Base-by-base conservation (phyloP, 1,140 invertebrate genomes). In the Druon quercuslanigerum region DNA sequence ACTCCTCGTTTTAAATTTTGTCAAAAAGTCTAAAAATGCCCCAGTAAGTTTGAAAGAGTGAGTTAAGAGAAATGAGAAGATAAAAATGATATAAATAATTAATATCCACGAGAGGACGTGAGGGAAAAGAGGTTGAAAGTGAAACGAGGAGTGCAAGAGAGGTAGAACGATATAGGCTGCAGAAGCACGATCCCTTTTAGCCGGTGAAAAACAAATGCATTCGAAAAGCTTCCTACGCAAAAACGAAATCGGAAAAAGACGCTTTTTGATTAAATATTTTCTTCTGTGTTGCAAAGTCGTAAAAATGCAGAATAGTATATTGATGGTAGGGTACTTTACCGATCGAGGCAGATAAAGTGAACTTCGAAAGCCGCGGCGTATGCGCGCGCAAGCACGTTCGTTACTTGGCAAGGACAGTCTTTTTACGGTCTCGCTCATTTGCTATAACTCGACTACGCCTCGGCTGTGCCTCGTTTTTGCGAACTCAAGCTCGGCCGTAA, bases 171-270 rank as follows among this genome's bases (percentile, higher is more conserved):
- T 60, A 66, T 17, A 54, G 78, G 72, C 70, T 76, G 56, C 76
- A 77, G 71, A 83, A 84, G 79, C 82, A 78, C 70, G 70, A 78
- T 60, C 77, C 71, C 76, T 80, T 73, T 73, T 74, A 78, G 70
- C 75, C 25, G 51, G 77, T 40, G 20, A 79, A 79, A 84, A 66
- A 40, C 14, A 66, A 84, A 84, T 84, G 83, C 83, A 82, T 84
- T 78, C 75, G 80, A 75, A 82, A 83, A 83, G 82, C 82, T 82
- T 83, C 77, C 74, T 77, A 57, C 75, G 76, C 74, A 72, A 73
- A 73, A 80, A 74, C 76, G 33, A 77, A 50, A 81, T 73, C 78
- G 76, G 78, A 79, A 80, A 78, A 77, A 77, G 75, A 70, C 50
- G 74, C 76, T 50, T 8, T 71, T 73, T 74, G 16, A 75, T 56